Evolutionary conservation across 2,113 vertebrate genomes (phyloP), one percentile per base, ranked within the genome.

Genomic region (Lophochroa leadbeateri): DNA sequence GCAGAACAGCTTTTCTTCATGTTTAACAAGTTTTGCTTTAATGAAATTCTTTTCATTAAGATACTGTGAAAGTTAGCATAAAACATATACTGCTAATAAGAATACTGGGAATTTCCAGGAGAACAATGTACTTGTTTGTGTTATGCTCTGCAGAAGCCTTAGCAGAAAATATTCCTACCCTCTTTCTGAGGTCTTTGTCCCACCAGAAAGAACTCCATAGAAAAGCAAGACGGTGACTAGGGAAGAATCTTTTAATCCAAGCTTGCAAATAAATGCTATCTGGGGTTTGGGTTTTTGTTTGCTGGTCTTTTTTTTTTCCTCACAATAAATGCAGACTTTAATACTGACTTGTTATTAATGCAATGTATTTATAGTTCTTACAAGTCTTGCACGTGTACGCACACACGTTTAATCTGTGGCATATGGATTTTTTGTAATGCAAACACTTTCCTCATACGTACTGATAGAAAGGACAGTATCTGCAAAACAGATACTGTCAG

Each of bases 11-110:
- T 52, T 37, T 60, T 92, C 47, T 70, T 84, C 31, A 23, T 35
- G 17, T 61, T 87, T 71, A 92, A 75, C 28, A 79, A 79, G 31
- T 82, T 85, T 65, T 81, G 9, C 24, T 82, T 77, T 81, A 78
- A 70, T 61, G 80, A 64, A 52, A n/a, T 61, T 35, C 1, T 91
- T 79, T 90, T 44, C 60, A 41, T 75, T 84, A 67, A 67, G 43
- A 17, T 47, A 70, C 21, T 58, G 57, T 67, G 47, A 50, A 74
- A 75, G 49, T 24, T 29, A 82, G 25, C 70, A 47, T 65, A 74
- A 70, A 90, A 39, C 27, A 41, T 15, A 25, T 7, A 13, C 24
- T 89, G 52, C 29, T 67, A 44, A 47, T 63, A 68, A 55, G 63
- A 76, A 52, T 49, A 25, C 7, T 60, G 11, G 15, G 43, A 31